Evolutionary conservation across 2,797 vertebrate species (phyloP).

Genomic region (Muraenolepis orangiensis): DNA sequence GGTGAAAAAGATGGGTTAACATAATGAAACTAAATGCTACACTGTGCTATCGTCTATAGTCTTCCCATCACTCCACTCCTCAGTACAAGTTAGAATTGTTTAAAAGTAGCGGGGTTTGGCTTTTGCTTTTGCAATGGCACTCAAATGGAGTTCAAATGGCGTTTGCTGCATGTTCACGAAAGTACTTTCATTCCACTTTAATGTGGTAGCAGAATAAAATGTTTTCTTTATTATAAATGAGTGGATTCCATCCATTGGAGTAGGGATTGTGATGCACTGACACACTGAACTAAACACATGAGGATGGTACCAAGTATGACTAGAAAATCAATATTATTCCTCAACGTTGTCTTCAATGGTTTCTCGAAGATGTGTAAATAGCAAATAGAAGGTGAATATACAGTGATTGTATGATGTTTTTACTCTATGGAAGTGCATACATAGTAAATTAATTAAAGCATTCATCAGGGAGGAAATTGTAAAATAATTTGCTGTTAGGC

Average conservation of each 20-base stretch:
- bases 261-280: background rate
- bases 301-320: background rate
- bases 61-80: background rate
- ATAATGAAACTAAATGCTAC: slow-evolving; percentile 22
- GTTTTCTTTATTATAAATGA: background rate
- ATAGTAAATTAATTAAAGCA: slow-evolving; percentile 19
- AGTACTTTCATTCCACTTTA: slow-evolving; percentile 12
- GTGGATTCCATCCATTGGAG: background rate
- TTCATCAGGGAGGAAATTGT: background rate
- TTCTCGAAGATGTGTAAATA: background rate
- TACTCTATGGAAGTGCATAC: slow-evolving; percentile 5
- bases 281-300: background rate
- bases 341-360: background rate
- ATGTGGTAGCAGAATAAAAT: background rate
- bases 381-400: background rate
- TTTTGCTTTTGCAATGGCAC: background rate
- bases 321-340: background rate
- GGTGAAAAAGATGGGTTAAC: slow-evolving; percentile 13
- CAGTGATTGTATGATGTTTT: background rate
- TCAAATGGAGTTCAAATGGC: background rate
- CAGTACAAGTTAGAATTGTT: background rate
- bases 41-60: slow-evolving; percentile 14
- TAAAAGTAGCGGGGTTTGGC: background rate
- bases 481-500: background rate
- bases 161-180: slow-evolving; percentile 2